These are phyloP conservation scores for Listronotus bonariensis DNA, from an alignment of 1,140 invertebrate species.

Conservation along the genomic window DNA sequence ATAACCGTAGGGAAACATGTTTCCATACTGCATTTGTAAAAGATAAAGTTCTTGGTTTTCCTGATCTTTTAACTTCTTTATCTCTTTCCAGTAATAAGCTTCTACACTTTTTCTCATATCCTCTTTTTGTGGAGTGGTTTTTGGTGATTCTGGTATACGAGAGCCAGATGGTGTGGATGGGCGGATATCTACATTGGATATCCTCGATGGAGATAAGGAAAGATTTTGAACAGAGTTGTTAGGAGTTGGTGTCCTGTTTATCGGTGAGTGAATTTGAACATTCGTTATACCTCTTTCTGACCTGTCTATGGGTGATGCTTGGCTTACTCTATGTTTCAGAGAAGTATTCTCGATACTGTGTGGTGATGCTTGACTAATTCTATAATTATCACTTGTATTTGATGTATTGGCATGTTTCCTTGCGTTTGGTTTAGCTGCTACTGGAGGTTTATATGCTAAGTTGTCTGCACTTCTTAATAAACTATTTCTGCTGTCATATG, in stretches of 20 bases:
- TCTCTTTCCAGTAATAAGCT: slow-evolving; percentile 65
- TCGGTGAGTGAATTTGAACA: slow-evolving; percentile 31
- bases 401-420: neutral
- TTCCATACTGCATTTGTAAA: slow-evolving; percentile 44
- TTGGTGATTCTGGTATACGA: slow-evolving; percentile 25
- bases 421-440: slow-evolving; percentile 1
- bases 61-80: slow-evolving; percentile 62
- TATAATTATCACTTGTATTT: neutral
- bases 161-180: slow-evolving; percentile 24
- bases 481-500: slow-evolving; percentile 10
- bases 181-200: slow-evolving; percentile 33
- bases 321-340: slow-evolving; percentile 1
- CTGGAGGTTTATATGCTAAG: slow-evolving; percentile 17
- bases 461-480: slow-evolving; percentile 11
- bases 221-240: slow-evolving; percentile 25
- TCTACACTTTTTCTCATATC: slow-evolving; percentile 62
- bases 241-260: slow-evolving; percentile 34
- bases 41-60: slow-evolving; percentile 59
- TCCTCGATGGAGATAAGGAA: slow-evolving; percentile 24
- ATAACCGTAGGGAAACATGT: slow-evolving; percentile 43
- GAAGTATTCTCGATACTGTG: slow-evolving; percentile 16
- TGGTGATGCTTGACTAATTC: slow-evolving; percentile 20
- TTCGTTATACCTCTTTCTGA: slow-evolving; percentile 29
- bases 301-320: slow-evolving; percentile 14
- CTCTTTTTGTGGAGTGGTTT: slow-evolving; percentile 49